Evolutionary conservation across 2,113 vertebrate species (phyloP).

Genomic region (Percopsis transmontana): DNA sequence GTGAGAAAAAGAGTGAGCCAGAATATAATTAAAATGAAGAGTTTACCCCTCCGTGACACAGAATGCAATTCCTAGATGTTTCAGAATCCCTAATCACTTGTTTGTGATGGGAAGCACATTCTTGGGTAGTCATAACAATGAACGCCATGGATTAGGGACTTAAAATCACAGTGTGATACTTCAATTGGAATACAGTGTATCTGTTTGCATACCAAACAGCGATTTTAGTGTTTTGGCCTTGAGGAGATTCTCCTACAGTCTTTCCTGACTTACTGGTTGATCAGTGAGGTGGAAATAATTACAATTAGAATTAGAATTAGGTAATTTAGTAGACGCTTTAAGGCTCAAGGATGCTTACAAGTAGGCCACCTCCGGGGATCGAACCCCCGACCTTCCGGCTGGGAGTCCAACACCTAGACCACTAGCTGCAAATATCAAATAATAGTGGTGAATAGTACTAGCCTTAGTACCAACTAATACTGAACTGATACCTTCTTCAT

Average conservation of each 20-base stretch:
- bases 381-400: no score
- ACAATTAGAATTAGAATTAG: no score
- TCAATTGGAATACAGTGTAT: conserved; percentile 45
- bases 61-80: conserved; percentile 63
- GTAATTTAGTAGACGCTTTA: no score
- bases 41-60: conserved; percentile 46
- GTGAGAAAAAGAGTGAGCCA: conserved; percentile 11
- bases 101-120: conserved; percentile 69
- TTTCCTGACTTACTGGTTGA: conserved; percentile 34
- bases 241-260: conserved; percentile 28
- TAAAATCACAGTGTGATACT: conserved; percentile 48
- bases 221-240: conserved; percentile 22
- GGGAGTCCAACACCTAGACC: no score
- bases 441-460: no score
- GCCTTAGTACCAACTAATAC: no score
- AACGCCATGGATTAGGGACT: conserved; percentile 62
- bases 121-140: conserved; percentile 47
- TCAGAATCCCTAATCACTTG: conserved; percentile 56
- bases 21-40: conserved; percentile 37
- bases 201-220: conserved; percentile 60
- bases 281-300: background rate
- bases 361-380: no score
- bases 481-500: no score
- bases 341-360: no score
- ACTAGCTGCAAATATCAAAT: no score